These are phyloP conservation scores for Nemoura dubitans DNA, from an alignment of 2,888 invertebrate genomes.

Conservation along the genomic window DNA sequence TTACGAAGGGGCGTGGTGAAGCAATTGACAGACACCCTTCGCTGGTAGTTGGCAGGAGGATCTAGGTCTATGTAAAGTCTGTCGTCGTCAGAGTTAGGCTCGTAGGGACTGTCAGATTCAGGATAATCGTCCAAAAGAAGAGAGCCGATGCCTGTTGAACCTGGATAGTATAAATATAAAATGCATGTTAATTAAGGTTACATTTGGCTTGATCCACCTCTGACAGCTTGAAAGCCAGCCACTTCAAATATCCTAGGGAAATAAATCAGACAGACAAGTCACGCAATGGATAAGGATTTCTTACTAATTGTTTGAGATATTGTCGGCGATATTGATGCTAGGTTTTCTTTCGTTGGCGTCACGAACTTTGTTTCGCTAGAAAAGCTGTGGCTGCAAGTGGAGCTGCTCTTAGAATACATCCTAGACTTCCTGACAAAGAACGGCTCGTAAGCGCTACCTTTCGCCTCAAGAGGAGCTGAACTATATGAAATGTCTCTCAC, in stretches of 20 bases:
- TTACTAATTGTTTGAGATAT: background rate
- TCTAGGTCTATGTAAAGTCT: slow-evolving; percentile 27
- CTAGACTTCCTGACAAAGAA: background rate
- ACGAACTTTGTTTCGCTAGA: background rate
- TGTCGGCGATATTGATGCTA: background rate
- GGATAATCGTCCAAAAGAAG: background rate
- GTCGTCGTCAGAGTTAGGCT: background rate
- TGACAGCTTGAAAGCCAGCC: too few species aligned
- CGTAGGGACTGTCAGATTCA: background rate
- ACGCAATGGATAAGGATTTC: too few species aligned
- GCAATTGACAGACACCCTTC: background rate
- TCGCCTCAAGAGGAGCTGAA: background rate
- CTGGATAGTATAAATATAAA: too few species aligned
- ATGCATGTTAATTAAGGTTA: too few species aligned
- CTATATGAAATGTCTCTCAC: background rate
- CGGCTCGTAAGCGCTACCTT: background rate
- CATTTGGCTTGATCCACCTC: too few species aligned
- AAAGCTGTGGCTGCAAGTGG: background rate
- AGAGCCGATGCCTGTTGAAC: background rate
- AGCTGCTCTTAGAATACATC: background rate
- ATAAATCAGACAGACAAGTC: too few species aligned
- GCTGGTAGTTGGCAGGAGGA: slow-evolving; percentile 18
- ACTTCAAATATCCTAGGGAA: too few species aligned
- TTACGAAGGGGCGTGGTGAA: background rate
- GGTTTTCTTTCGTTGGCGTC: background rate